Evolutionary conservation across 2,797 vertebrate species (phyloP).

Genomic region (Enoplosus armatus): DNA sequence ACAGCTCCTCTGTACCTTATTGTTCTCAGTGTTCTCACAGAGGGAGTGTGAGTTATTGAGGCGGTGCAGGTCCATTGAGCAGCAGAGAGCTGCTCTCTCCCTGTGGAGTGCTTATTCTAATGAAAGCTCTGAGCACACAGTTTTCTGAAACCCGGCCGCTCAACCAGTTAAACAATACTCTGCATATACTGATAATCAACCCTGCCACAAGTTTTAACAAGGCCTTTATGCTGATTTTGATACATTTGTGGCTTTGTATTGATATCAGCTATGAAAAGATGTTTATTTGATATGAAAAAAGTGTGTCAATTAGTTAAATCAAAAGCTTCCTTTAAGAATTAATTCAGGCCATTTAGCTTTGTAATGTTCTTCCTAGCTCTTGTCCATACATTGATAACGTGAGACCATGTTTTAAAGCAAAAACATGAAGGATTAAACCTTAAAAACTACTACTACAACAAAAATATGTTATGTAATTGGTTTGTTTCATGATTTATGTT

Average conservation of each 20-base stretch:
- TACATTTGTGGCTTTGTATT: neutral
- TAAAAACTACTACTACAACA: neutral
- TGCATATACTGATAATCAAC: slow-evolving; percentile 2
- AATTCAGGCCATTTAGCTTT: neutral
- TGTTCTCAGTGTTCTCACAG: slow-evolving; percentile 36
- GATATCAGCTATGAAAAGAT: neutral
- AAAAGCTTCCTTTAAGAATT: neutral
- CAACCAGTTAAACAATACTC: slow-evolving; percentile 14
- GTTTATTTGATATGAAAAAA: neutral
- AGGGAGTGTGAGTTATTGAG: slow-evolving; percentile 42
- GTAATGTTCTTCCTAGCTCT: neutral
- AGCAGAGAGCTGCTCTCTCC: slow-evolving; percentile 37
- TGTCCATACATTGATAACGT: neutral
- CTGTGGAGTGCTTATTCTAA: slow-evolving; percentile 45
- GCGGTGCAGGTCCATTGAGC: slow-evolving; percentile 45
- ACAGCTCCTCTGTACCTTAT: slow-evolving; percentile 21
- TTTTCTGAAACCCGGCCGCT: slow-evolving; percentile 17
- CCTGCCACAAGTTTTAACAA: neutral
- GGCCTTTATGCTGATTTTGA: neutral
- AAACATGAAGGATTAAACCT: neutral
- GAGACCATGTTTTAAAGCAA: neutral
- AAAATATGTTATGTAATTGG: neutral
- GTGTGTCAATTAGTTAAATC: neutral
- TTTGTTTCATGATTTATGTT: neutral
- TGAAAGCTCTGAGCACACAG: slow-evolving; percentile 22